Percentiles rank a stretch among this genome's conserved stretches.
Conservation (phyloP, 2,797 vertebrate species). For the Emydoidea blandingii region DNA sequence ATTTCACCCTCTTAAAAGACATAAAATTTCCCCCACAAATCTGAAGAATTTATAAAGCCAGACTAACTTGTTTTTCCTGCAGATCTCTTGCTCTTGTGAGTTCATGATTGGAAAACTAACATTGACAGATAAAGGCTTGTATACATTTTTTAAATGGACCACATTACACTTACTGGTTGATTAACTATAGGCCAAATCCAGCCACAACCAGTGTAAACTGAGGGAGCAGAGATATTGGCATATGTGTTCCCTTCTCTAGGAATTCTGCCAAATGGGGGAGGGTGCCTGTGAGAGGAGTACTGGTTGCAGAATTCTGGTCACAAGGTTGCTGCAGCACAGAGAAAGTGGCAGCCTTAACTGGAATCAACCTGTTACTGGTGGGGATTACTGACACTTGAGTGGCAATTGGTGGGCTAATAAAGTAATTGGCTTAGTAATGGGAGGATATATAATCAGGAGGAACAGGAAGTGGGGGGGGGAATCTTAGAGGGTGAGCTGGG, state of each 20-base stretch:
- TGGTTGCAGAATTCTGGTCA: not conserved
- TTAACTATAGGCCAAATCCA: not conserved
- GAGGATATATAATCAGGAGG: not conserved
- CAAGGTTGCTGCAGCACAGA: not conserved
- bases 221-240: not conserved
- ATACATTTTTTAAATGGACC: not conserved
- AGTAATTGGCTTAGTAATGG: not conserved
- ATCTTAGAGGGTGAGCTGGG: not conserved
- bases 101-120: constrained; percentile 13
- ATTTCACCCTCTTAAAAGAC: not conserved
- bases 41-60: not conserved
- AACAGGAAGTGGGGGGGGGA: not conserved
- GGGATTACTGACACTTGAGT: not conserved
- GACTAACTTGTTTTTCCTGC: not conserved
- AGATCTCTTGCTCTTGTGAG: not conserved
- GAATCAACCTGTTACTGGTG: not conserved
- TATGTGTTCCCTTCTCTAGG: not conserved
- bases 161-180: rapidly evolving
- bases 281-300: not conserved
- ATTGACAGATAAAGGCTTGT: not conserved
- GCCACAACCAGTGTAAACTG: not conserved
- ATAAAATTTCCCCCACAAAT: not conserved
- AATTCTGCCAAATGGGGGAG: not conserved
- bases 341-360: not conserved
- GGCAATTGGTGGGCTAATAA: not conserved